Evolutionary conservation across 2,113 vertebrate genomes (phyloP), one percentile per base, ranked within the genome.

Genomic region (Nymphicus hollandicus): DNA sequence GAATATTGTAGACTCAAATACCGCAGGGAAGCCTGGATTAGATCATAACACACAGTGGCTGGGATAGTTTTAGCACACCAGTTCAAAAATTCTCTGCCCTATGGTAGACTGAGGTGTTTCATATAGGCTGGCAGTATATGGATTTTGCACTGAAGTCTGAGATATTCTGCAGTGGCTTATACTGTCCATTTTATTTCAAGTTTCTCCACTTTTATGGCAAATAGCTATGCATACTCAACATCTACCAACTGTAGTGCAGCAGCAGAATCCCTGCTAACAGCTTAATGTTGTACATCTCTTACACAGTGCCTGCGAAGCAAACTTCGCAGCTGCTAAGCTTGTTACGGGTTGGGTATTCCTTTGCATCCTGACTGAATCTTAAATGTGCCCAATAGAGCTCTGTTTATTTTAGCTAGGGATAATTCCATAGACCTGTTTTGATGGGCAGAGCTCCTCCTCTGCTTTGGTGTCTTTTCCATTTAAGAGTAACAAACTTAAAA

Each of bases 371-470:
- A 78, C 69, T 46, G 91, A 92, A 87, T 94, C 65, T 73, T 87
- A 68, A 84, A 92, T 92, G 70, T 69, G 81, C 58, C 86, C 58
- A 88, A 35, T 44, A 93, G 58, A 83, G 79, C 41, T 83, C 60
- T 61, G 65, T 94, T 95, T 95, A 72, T 91, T 97, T 97, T 92
- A 94, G 72, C 77, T 85, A 56, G 81, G 44, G 49, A 71, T 94
- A 93, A 93, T 96, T 92, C 94, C 92, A 79, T 84, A 86, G 49
- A 70, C 77, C 66, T 97, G 86, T 96, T 96, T 96, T 69, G 88
- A 84, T 69, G 79, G 95, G 92, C 95, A 94, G 73, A 93, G 77
- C 66, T 96, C 92, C 86, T 63, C 35, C 56, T 92, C 69, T 65
- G 52, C 92, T 96, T 88, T 65, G 79, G 92, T 79, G 88, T 72